A percentile compares a stretch with the other conserved stretches of the same genome.
These are phyloP conservation scores for Cladopsammia gracilis DNA, from an alignment of 64 coral and sea anemone genomes.

Conservation along the genomic window DNA sequence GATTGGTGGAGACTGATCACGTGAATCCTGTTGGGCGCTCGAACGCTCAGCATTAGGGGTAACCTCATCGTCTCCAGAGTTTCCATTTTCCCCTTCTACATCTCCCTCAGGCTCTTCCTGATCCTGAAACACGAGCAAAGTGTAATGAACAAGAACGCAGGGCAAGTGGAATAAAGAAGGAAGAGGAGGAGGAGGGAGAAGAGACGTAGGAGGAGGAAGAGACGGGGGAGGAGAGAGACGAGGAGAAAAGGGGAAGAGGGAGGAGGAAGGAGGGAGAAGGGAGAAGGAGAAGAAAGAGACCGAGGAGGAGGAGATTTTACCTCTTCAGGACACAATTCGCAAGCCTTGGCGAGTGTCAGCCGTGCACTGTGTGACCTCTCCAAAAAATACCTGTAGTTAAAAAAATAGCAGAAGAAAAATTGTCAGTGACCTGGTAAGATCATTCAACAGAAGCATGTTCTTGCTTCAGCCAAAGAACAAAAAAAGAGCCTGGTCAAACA, in stretches of 20 bases:
- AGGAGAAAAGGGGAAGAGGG: too few species aligned
- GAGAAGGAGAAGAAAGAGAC: too few species aligned
- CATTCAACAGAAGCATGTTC: neutral
- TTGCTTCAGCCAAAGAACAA: too few species aligned
- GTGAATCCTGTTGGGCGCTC: constrained; percentile 11
- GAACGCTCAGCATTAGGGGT: constrained; percentile 8
- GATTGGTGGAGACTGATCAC: constrained; percentile 19
- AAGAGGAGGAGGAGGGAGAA: too few species aligned
- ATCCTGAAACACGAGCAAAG: neutral
- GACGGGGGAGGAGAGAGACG: too few species aligned
- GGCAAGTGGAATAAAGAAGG: too few species aligned
- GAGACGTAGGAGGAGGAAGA: too few species aligned
- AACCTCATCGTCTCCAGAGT: constrained; percentile 29
- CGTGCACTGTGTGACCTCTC: constrained; percentile 98
- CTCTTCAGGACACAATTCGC: constrained; percentile 98
- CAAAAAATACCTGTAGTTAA: constrained; percentile 85
- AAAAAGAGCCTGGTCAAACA: too few species aligned
- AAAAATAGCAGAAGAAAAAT: neutral
- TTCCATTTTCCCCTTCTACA: constrained; percentile 41
- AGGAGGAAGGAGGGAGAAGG: too few species aligned
- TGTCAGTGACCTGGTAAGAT: neutral
- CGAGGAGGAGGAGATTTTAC: neutral
- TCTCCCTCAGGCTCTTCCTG: constrained; percentile 38
- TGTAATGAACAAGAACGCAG: too few species aligned
- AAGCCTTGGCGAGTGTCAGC: constrained; percentile 95